Percentiles rank a stretch among this genome's conserved stretches.
These are phyloP conservation scores for Anoncus sp. DNA, from an alignment of 2,888 invertebrate species.

Conservation along the genomic window DNA sequence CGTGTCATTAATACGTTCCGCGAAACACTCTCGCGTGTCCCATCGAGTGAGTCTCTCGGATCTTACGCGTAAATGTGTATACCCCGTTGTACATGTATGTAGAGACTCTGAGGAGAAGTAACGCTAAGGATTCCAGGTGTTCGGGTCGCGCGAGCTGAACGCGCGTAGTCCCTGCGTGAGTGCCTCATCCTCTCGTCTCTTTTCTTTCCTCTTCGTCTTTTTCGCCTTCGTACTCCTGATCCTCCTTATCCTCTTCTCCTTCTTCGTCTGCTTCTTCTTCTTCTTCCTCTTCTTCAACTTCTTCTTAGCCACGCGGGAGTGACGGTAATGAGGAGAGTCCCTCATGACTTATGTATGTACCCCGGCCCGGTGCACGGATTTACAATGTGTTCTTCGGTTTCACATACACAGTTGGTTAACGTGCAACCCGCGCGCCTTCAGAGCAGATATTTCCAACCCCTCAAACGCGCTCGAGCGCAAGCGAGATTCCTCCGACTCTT, in stretches of 20 bases:
- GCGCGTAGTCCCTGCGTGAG: constrained; percentile 33
- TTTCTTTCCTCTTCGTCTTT: constrained; percentile 27
- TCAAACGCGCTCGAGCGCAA: constrained; percentile 26
- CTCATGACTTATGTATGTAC: constrained; percentile 66
- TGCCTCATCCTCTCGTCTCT: constrained; percentile 50
- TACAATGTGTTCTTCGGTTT: constrained; percentile 57
- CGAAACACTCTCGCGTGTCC: constrained; percentile 65
- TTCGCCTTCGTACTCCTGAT: too few relatives aligned
- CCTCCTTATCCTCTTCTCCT: constrained; percentile 28
- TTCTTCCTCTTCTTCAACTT: constrained; percentile 30
- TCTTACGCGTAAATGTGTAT: constrained; percentile 27
- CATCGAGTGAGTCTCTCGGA: constrained; percentile 54
- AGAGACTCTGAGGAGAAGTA: constrained; percentile 20
- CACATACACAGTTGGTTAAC: constrained; percentile 34
- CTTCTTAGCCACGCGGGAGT: constrained; percentile 58
- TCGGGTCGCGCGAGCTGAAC: constrained; percentile 52
- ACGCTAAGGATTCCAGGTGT: constrained; percentile 62
- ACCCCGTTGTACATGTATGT: constrained; percentile 7
- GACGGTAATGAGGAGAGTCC: constrained; percentile 64
- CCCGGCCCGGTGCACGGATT: constrained; percentile 36
- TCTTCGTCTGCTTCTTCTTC: constrained; percentile 33
- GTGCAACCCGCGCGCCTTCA: constrained; percentile 14
- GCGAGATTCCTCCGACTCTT: constrained; percentile 41
- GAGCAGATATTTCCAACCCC: constrained; percentile 38
- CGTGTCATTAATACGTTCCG: constrained; percentile 65